Base-by-base conservation (phyloP, 2,797 vertebrate genomes). In the Enteromius treurensis region DNA sequence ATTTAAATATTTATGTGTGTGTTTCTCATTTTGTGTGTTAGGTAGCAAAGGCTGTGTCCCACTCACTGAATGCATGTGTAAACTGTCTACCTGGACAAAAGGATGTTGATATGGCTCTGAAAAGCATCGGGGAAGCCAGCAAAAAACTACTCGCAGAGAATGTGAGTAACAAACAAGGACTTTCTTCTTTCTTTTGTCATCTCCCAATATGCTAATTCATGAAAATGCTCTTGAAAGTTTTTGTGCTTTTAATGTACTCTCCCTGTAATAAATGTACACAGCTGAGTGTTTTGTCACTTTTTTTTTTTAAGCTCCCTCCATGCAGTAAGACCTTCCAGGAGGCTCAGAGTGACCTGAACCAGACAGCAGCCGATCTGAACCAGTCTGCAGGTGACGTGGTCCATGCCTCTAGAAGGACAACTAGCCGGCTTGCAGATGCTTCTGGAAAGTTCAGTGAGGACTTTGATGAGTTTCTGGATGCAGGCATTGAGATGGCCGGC, bases 391-490 rank as follows among this genome's bases (percentile, higher is more conserved):
- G 98, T 82, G 97, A 98, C 87, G 98, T 99, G 13, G 98, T 99
- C 85, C 97, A 98, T 67, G 96, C 97, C 53, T 97, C 97, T 1
- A 94, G 97, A 6, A 96, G 97, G 87, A 96, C 96, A 73, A 99
- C 96, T 15, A 91, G 95, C 87, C 95, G 97, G 91, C 92, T 99
- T 92, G 96, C 98, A 0, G 95, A 95, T 6, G 97, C 98, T 77
- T 99, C 97, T 0, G 97, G 97, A 29, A 98, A 98, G 91, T 99
- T 99, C 94, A 98, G 97, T 77, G 96, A 98, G 84, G 97, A 98
- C 92, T 99, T 99, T 68, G 97, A 98, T 86, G 97, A 99, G 87
- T 99, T 99, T 93, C 96, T 99, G n/a, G 97, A 98, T 79, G 97
- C 97, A 73, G 98, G 98, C 79, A 95, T 99, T 87, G 98, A 99